Conservation (phyloP, 2,113 vertebrate species). For the Rhipidura dahli region DNA sequence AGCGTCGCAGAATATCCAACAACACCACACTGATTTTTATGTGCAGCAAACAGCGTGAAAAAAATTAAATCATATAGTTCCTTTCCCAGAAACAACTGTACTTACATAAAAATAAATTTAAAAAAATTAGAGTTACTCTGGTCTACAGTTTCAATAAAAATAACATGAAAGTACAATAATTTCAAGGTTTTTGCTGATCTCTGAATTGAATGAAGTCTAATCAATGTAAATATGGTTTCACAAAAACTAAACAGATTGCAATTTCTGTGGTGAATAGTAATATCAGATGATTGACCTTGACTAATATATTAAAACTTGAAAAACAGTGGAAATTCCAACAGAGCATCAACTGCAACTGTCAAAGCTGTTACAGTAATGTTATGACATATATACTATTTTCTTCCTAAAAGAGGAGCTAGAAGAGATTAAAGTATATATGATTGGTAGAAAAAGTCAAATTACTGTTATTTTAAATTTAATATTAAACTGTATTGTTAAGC, state of each 20-base stretch:
- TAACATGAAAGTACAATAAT: slow-evolving; percentile 28
- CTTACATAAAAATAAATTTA: not conserved
- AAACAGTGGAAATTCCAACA: slow-evolving; percentile 24
- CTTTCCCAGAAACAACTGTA: not conserved
- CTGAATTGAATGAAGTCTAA: slow-evolving; percentile 1
- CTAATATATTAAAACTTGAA: slow-evolving; percentile 31
- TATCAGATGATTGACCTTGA: slow-evolving; percentile 26
- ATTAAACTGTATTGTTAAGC: not conserved
- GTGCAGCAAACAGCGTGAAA: not conserved
- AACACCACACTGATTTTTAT: not conserved
- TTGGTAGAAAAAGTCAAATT: slow-evolving; percentile 31
- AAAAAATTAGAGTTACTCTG: not conserved
- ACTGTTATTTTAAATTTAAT: not conserved
- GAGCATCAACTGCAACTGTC: slow-evolving; percentile 5
- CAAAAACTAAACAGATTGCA: slow-evolving; percentile 9
- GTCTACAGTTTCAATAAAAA: slow-evolving; percentile 39
- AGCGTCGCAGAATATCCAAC: not conserved
- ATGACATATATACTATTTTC: not conserved
- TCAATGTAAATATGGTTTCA: slow-evolving; percentile 33
- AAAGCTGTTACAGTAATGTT: slow-evolving; percentile 13
- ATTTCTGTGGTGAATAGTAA: slow-evolving; percentile 31
- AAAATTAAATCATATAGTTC: not conserved
- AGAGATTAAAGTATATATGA: slow-evolving; percentile 15
- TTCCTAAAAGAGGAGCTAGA: not conserved
- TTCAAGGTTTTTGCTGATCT: slow-evolving; percentile 27